A percentile compares a stretch with the other conserved stretches of the same genome.
These are phyloP conservation scores for Cercopithecus mona DNA, from an alignment of 2,113 vertebrate species.

Conservation along the genomic window DNA sequence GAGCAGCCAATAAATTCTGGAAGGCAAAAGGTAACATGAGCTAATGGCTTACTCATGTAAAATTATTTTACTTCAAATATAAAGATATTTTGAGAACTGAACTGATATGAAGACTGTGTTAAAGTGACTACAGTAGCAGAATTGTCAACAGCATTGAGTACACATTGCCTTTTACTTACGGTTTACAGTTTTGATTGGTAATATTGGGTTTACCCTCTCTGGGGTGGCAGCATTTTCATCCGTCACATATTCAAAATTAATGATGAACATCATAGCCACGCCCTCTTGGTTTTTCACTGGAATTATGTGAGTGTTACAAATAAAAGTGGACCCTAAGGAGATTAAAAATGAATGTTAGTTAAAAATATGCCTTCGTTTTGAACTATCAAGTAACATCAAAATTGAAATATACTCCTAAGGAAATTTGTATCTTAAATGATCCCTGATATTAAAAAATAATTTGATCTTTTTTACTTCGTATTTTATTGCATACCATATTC, in stretches of 20 bases:
- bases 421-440: conserved; percentile 30
- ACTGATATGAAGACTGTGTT: neutral
- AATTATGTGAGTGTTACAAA: conserved; percentile 96
- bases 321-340: conserved; percentile 93
- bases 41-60: neutral
- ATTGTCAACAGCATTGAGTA: neutral
- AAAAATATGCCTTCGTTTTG: conserved; percentile 1
- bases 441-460: neutral
- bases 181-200: conserved; percentile 92
- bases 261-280: conserved; percentile 98
- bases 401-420: neutral
- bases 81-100: conserved; percentile 21
- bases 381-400: neutral
- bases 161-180: conserved; percentile 87
- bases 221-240: conserved; percentile 90
- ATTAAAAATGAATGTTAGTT: conserved; percentile 39
- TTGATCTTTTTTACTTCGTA: conserved; percentile 3
- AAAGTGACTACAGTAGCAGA: neutral
- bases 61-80: neutral
- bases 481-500: neutral
- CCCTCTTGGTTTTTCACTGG: conserved; percentile 99
- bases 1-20: neutral
- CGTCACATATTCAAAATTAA: conserved; percentile 95
- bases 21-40: neutral
- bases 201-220: conserved; percentile 92